Evolutionary conservation across 2,888 invertebrate genomes (phyloP), one percentile per base, ranked within the genome.

Genomic region (Ormyrus nitidulus): DNA sequence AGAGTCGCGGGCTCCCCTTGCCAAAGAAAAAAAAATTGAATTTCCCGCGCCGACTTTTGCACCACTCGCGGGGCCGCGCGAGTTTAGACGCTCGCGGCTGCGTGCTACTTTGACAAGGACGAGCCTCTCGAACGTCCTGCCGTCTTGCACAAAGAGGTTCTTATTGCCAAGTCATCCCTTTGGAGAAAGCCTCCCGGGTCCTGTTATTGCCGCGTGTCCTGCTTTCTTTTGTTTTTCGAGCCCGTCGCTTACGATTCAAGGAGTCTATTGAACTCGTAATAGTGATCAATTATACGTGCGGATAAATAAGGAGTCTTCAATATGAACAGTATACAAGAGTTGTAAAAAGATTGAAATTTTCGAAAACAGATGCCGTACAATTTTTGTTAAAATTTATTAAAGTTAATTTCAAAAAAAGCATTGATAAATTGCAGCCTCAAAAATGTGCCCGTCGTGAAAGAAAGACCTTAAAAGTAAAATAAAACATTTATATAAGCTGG

Each of bases 21-120:
- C 34, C 48, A 34, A 6, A 3, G 75, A 77, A 77, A 77, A 77
- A 77, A n/a, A n/a, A n/a, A n/a, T 77, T 77, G 71, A 77, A 77
- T 77, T 72, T 19, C 65, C 64, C 34, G 56, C 56, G 65, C 65
- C 49, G 51, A 19, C 51, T 51, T 4, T 49, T 51, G 1, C 19
- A 19, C 19, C 1, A 19, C 19, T 19, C 19, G 19, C n/a, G 19
- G 1, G 19, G 19, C 19, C 19, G 19, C 19, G 19, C 19, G 19
- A 19, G 19, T 19, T 19, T 19, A 19, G 19, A 19, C 1, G 19
- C 19, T 5, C 51, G 19, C 19, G 10, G 53, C 54, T 54, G 68
- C 51, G 46, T 66, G 48, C 58, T 6, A 69, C 69, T 58, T 58
- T 48, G 13, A 69, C 44, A 19, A 19, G n/a, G 46, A 56, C 56